Evolutionary conservation across 2,888 invertebrate genomes (phyloP).

Genomic region (Caenorhabditis auriculariae): DNA sequence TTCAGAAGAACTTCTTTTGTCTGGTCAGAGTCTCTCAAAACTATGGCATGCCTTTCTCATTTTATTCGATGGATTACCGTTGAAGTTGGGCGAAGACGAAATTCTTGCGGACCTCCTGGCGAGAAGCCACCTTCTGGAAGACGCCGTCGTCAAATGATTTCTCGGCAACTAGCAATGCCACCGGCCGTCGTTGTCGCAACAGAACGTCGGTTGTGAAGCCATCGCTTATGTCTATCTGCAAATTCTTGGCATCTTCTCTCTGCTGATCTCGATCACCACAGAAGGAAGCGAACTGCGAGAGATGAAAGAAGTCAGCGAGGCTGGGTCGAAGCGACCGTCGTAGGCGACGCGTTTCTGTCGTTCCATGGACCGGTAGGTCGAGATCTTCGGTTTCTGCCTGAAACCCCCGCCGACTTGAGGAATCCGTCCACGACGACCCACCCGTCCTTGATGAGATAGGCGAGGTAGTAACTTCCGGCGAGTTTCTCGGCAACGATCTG

Average conservation of each 20-base stretch:
- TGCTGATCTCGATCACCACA: conserved; percentile 24
- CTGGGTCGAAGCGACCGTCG: conserved; percentile 47
- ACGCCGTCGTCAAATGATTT: conserved; percentile 6
- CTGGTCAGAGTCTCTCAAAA: too few species aligned
- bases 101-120: conserved; percentile 23
- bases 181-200: conserved; percentile 37
- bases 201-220: conserved; percentile 55
- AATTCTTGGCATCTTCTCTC: conserved; percentile 1
- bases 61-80: conserved; percentile 8
- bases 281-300: conserved; percentile 43
- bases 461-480: conserved; percentile 51
- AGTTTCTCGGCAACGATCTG: conserved; percentile 48
- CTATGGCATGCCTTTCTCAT: conserved; percentile 6
- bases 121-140: conserved; percentile 31
- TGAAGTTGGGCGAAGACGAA: conserved; percentile 29
- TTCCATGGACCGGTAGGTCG: conserved; percentile 47
- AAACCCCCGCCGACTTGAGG: background rate
- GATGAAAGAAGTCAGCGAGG: conserved; percentile 45
- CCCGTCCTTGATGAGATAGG: conserved; percentile 32
- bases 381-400: conserved; percentile 22
- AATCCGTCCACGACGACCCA: conserved; percentile 3
- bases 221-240: conserved; percentile 47
- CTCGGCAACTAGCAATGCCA: conserved; percentile 25
- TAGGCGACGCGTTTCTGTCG: conserved; percentile 46
- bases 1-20: too few species aligned